Evolutionary conservation across 2,888 invertebrate species (phyloP), one percentile per base, ranked within the genome.

Genomic region (Chironomus riparius): DNA sequence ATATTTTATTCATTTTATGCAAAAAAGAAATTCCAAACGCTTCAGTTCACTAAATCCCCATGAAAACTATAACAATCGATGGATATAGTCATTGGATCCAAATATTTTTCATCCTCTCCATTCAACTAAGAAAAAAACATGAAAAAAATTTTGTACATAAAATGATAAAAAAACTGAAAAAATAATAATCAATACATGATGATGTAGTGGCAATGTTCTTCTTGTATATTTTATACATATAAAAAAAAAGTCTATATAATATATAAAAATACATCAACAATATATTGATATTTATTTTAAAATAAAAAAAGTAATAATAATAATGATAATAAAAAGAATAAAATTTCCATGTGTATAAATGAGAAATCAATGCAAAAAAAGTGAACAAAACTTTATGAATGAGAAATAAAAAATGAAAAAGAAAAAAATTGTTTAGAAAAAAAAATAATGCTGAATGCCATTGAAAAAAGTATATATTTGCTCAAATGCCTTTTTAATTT

Each of bases 181-280:
- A 21, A 65, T 24, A 21, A 21, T 24, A 65, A 21, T 65, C 65
- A 21, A 24, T 24, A 18, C 18, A 56, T 56, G 56, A 56, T 56
- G 56, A 56, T 56, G 56, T 56, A 65, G 65, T 65, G 65, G 65
- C 65, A 65, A 65, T 65, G 65, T 65, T 38, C 38, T 38, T 56
- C 7, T 56, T 56, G 56, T 56, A 56, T 56, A 56, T 56, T 56
- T 56, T 56, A 56, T 56, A 56, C 56, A 56, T 56, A 38, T 38
- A 10, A 38, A 38, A 38, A 28, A 38, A 38, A 56, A 56, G 18
- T 56, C 18, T 56, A 18, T 56, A 56, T 56, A 56, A 56, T 38
- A 56, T 56, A 56, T 18, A 18, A 56, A 56, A 18, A 56, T 15
- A 56, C 56, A 56, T 56, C 56, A 56, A 18, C 18, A 56, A 56